These are phyloP conservation scores for Pollachius pollachius DNA, from an alignment of 2,113 vertebrate genomes.

Conservation along the genomic window DNA sequence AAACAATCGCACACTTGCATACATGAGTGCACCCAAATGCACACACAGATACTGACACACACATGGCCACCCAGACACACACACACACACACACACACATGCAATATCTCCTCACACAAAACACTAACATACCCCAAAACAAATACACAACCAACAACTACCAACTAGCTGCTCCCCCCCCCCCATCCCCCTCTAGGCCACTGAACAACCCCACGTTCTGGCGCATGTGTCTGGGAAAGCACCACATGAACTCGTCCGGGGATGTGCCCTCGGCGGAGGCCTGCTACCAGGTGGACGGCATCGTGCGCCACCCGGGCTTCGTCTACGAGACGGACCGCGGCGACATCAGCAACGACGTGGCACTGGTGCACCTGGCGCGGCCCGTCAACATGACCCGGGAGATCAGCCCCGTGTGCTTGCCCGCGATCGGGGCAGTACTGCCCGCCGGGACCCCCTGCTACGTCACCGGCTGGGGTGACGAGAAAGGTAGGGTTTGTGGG, in stretches of 20 bases:
- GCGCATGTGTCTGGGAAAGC: conserved; percentile 70
- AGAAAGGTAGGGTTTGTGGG: conserved; percentile 53
- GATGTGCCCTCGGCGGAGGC: conserved; percentile 55
- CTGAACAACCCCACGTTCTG: conserved; percentile 42
- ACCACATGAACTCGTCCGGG: conserved; percentile 67
- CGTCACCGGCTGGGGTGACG: conserved; percentile 70
- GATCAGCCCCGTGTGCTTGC: conserved; percentile 70
- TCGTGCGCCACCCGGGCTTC: conserved; percentile 67
- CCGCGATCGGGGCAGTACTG: conserved; percentile 41
- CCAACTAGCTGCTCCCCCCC: not conserved
- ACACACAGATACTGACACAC: too few relatives aligned
- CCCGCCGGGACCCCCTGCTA: conserved; percentile 59
- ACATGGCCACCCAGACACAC: too few relatives aligned
- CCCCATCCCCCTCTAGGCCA: conserved; percentile 26
- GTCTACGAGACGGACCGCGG: conserved; percentile 48
- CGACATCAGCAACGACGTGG: conserved; percentile 66
- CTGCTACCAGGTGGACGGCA: conserved; percentile 56
- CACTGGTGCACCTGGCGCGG: conserved; percentile 63
- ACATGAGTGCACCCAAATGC: too few relatives aligned
- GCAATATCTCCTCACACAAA: too few relatives aligned
- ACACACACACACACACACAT: too few relatives aligned
- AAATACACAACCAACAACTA: too few relatives aligned
- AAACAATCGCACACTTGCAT: too few relatives aligned
- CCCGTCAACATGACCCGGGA: conserved; percentile 61
- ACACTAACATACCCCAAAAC: too few relatives aligned